Conservation (phyloP, 1,140 invertebrate species). For the Neodiprion fabricii region DNA sequence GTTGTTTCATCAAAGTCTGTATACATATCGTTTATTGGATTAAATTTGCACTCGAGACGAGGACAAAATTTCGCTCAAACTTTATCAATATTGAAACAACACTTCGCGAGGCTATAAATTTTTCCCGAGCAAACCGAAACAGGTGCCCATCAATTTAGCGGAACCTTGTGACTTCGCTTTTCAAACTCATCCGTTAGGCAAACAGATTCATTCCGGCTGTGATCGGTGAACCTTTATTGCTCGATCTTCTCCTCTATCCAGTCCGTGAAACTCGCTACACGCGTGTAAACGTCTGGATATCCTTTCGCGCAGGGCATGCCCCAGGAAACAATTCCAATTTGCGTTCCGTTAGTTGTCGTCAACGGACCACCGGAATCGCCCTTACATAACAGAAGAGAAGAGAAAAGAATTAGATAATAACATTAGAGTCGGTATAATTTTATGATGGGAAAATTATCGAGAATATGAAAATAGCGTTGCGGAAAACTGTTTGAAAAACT, state of each 20-base stretch:
- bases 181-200: too few relatives aligned
- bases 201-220: background rate
- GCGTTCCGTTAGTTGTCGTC: constrained; percentile 49
- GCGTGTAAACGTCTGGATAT: constrained; percentile 69
- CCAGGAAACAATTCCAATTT: constrained; percentile 71
- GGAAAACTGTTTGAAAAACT: background rate
- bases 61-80: too few relatives aligned
- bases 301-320: constrained; percentile 69
- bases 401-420: constrained; percentile 11
- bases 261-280: constrained; percentile 56
- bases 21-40: too few relatives aligned
- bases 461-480: background rate
- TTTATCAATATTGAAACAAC: too few relatives aligned
- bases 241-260: constrained; percentile 59
- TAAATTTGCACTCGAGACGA: too few relatives aligned
- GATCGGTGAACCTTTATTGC: constrained; percentile 3
- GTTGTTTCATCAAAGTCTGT: too few relatives aligned
- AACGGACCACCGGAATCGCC: constrained; percentile 70
- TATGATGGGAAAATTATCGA: constrained; percentile 2
- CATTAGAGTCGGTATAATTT: background rate
- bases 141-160: too few relatives aligned
- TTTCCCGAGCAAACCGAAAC: too few relatives aligned
- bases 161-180: too few relatives aligned
- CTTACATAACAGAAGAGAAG: constrained; percentile 38
- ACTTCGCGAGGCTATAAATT: too few relatives aligned